Evolutionary conservation across 2,797 vertebrate species (phyloP).

Genomic region (Dipus sagitta): DNA sequence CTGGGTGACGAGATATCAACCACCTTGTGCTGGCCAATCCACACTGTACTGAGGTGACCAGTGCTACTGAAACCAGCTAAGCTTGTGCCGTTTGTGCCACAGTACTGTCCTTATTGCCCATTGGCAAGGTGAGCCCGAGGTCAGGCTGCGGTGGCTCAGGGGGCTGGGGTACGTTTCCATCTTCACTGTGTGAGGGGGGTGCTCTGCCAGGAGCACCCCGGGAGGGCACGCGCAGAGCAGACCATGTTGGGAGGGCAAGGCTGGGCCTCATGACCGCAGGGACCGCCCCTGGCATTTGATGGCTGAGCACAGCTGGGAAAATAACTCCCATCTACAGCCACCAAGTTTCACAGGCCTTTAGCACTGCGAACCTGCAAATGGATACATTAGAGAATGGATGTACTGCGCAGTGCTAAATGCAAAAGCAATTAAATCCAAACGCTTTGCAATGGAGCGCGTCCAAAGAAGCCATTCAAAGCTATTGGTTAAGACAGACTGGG

Average conservation of each 20-base stretch:
- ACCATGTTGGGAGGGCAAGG: not conserved
- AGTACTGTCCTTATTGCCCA: constrained; percentile 46
- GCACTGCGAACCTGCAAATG: not conserved
- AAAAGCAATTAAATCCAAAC: not conserved
- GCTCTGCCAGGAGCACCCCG: constrained; percentile 4
- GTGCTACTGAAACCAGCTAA: not conserved
- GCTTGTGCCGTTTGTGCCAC: not conserved
- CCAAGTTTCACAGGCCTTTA: fast-evolving
- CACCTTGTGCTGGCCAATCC: not conserved
- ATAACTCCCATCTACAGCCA: fast-evolving
- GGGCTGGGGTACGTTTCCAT: constrained; percentile 65
- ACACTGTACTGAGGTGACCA: fast-evolving
- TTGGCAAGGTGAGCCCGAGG: constrained; percentile 54
- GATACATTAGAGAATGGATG: not conserved
- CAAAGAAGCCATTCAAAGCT: not conserved
- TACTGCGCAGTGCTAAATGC: fast-evolving
- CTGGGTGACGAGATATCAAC: not conserved
- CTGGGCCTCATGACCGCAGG: fast-evolving
- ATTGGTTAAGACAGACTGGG: fast-evolving
- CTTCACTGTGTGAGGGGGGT: constrained; percentile 46
- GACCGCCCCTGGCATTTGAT: fast-evolving
- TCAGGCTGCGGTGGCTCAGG: constrained; percentile 36
- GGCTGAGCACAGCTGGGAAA: not conserved
- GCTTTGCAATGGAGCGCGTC: not conserved
- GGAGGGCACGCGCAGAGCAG: not conserved